A percentile compares a stretch with the other conserved stretches of the same genome.
These are phyloP conservation scores for Erythrocercus mccallii DNA, from an alignment of 2,113 vertebrate genomes.

Conservation along the genomic window DNA sequence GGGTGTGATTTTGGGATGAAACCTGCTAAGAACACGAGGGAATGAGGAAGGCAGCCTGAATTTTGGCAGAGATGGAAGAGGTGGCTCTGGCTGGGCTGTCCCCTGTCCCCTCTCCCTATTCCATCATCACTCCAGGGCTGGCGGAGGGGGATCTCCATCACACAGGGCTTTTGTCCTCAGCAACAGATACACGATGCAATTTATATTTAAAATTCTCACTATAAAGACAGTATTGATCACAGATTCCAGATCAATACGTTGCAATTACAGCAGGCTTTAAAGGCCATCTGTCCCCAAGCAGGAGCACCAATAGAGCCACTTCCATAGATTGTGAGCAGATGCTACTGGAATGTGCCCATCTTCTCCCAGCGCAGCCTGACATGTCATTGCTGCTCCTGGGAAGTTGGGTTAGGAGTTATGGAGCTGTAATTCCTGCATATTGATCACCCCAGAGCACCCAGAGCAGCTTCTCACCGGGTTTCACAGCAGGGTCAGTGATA, in stretches of 20 bases:
- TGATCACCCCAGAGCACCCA: background rate
- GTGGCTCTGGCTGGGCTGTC: background rate
- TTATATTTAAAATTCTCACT: slow-evolving; percentile 65
- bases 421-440: background rate
- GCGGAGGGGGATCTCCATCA: background rate
- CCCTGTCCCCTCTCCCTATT: background rate
- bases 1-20: background rate
- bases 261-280: slow-evolving; percentile 58
- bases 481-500: background rate
- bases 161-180: background rate
- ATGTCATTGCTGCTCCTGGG: background rate
- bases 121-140: background rate
- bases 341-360: background rate
- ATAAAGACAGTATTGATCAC: slow-evolving; percentile 65
- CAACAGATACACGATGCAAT: slow-evolving; percentile 61
- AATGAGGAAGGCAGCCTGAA: background rate
- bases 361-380: background rate
- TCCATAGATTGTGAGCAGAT: background rate
- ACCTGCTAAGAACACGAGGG: background rate
- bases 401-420: background rate
- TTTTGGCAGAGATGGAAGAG: background rate
- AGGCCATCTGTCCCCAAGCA: slow-evolving; percentile 46
- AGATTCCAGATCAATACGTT: slow-evolving; percentile 55
- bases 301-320: background rate
- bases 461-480: background rate